Evolutionary conservation across 92 coral and sea anemone genomes (phyloP).

Genomic region (Umimayanthus chanpuru): DNA sequence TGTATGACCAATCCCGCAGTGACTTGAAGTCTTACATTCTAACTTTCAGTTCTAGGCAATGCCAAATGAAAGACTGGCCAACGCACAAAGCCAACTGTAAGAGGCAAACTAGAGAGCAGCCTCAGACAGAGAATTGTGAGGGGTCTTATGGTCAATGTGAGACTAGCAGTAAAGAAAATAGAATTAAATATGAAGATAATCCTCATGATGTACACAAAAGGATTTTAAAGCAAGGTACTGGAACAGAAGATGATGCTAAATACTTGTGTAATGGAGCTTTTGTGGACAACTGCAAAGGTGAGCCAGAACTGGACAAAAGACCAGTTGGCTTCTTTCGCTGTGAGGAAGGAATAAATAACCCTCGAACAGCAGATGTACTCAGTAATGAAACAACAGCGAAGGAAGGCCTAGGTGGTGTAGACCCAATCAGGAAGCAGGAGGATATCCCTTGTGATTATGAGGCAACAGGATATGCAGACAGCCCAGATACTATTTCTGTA

Average conservation of each 20-base stretch:
- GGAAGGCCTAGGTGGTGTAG: neutral
- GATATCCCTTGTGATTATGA: neutral
- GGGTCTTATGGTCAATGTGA: conserved; percentile 1
- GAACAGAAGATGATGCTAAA: neutral
- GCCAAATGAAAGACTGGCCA: conserved; percentile 80
- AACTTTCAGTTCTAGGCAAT: conserved; percentile 64
- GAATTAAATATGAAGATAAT: neutral
- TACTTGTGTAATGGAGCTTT: neutral
- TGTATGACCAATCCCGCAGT: neutral
- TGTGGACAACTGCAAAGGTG: neutral
- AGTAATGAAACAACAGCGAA: neutral
- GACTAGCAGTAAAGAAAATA: neutral
- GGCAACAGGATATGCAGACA: neutral
- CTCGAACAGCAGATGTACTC: neutral
- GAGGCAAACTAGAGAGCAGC: neutral
- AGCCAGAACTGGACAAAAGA: neutral
- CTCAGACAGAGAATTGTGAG: neutral
- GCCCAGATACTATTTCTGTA: conserved; percentile 40
- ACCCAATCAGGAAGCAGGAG: neutral
- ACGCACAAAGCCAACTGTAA: conserved; percentile 62
- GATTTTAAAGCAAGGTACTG: neutral
- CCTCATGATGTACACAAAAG: neutral
- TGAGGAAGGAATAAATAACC: neutral
- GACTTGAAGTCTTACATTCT: neutral
- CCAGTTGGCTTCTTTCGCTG: neutral